A percentile compares a stretch with the other conserved stretches of the same genome.
phyloP scores from a whole-genome alignment of 2,113 vertebrate species.

The Tragulus kanchil region DNA sequence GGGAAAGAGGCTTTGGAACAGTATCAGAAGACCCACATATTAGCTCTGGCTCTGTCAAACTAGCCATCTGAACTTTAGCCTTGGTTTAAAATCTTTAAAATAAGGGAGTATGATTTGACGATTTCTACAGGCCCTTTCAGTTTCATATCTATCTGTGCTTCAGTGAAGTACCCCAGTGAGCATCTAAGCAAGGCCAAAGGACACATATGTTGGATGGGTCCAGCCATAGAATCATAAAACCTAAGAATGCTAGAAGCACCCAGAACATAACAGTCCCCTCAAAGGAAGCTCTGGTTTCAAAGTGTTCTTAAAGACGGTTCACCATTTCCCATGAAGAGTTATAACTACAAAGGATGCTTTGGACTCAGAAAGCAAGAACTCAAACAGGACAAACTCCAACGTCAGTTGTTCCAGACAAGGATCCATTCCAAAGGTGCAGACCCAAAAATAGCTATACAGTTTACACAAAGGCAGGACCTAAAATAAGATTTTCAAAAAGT shows the following conservation, averaged over 20 bases:
- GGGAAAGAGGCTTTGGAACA: background rate
- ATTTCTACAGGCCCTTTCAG: background rate
- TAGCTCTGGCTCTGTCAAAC: background rate
- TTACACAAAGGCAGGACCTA: slow-evolving; percentile 6
- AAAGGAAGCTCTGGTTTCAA: background rate
- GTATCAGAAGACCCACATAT: background rate
- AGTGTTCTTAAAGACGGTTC: background rate
- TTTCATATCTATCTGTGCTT: background rate
- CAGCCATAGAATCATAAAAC: background rate
- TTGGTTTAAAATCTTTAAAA: background rate
- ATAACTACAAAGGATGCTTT: background rate
- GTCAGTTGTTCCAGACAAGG: background rate
- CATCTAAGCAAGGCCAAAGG: background rate
- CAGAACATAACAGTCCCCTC: background rate
- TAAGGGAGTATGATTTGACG: background rate
- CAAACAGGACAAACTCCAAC: background rate
- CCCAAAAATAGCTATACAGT: background rate
- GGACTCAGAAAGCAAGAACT: background rate
- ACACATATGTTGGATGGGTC: background rate
- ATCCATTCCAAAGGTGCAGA: background rate
- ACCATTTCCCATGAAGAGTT: background rate
- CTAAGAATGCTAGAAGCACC: background rate
- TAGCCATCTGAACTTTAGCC: background rate
- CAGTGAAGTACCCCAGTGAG: background rate
- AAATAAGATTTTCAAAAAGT: slow-evolving; percentile 53